phyloP scores from a whole-genome alignment of 2,113 vertebrate genomes.

The Furnarius figulus region DNA sequence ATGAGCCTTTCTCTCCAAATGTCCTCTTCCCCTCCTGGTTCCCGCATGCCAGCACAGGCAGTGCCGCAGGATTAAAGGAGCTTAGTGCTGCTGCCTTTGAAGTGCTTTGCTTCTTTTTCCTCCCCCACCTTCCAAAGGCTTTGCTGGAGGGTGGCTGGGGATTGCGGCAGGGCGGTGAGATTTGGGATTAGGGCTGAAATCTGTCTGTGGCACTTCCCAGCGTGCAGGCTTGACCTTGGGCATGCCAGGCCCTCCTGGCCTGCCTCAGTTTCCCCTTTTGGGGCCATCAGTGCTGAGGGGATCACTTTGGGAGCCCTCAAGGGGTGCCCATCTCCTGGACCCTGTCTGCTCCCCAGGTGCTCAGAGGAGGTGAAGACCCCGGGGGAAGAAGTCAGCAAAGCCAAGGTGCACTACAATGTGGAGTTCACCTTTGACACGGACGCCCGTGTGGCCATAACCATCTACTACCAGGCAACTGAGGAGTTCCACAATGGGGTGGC shows the following conservation, averaged over 20 bases:
- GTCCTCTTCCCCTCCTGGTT: background rate
- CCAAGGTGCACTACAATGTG: conserved; percentile 89
- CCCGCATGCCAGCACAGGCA: background rate
- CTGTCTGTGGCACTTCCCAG: background rate
- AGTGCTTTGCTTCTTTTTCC: conserved; percentile 8
- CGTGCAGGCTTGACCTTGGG: background rate
- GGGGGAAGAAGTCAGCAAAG: conserved; percentile 81
- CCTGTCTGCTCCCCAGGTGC: conserved; percentile 74
- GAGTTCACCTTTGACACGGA: conserved; percentile 98
- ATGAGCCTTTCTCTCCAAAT: background rate
- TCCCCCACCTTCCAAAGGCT: background rate
- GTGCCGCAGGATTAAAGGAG: background rate
- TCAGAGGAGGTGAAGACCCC: conserved; percentile 89
- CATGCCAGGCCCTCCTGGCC: rapidly evolving
- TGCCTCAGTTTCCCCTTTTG: background rate
- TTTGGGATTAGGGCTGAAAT: background rate
- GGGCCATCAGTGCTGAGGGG: rapidly evolving
- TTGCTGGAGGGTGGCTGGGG: background rate
- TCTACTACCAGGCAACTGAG: conserved; percentile 96
- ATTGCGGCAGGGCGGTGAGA: background rate
- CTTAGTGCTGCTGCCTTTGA: conserved; percentile 43
- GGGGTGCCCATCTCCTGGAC: rapidly evolving
- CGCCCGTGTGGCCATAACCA: conserved; percentile 91
- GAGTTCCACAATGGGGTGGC: conserved; percentile 94
- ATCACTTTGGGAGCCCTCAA: background rate